Evolutionary conservation across 2,113 vertebrate genomes (phyloP).

Genomic region (Hippoglossus stenolepis): DNA sequence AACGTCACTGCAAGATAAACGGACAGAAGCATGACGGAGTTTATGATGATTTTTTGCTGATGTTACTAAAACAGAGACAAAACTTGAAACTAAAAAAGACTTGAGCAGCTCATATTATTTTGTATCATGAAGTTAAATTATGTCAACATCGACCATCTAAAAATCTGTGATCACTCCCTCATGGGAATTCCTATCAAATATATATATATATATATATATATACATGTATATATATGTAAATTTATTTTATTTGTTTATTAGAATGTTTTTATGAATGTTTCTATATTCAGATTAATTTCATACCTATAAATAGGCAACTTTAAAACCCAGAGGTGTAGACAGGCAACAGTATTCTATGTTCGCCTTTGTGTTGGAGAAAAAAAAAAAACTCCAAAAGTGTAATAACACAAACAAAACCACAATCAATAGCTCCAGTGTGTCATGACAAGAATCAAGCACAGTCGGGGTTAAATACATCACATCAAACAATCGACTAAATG

Average conservation of each 20-base stretch:
- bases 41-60: constrained; percentile 19
- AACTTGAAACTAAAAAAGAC: no score
- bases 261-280: not conserved
- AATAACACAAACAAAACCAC: constrained; percentile 46
- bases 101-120: no score
- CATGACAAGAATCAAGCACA: constrained; percentile 60
- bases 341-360: not conserved
- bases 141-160: no score
- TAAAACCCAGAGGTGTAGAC: not conserved
- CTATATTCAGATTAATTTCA: not conserved
- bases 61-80: constrained; percentile 15
- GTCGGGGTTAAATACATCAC: constrained; percentile 60
- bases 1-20: constrained; percentile 31
- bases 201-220: not conserved
- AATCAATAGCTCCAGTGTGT: constrained; percentile 61
- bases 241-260: not conserved
- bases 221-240: no score
- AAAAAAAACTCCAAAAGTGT: constrained; percentile 20
- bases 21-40: constrained; percentile 10
- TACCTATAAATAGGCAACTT: not conserved
- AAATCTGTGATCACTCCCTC: no score
- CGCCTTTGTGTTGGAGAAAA: not conserved
- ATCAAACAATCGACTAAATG: constrained; percentile 70
- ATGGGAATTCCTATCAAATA: not conserved
- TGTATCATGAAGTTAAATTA: not conserved